phyloP scores from a whole-genome alignment of 2,888 invertebrate genomes.

The Eurytoma californica region DNA sequence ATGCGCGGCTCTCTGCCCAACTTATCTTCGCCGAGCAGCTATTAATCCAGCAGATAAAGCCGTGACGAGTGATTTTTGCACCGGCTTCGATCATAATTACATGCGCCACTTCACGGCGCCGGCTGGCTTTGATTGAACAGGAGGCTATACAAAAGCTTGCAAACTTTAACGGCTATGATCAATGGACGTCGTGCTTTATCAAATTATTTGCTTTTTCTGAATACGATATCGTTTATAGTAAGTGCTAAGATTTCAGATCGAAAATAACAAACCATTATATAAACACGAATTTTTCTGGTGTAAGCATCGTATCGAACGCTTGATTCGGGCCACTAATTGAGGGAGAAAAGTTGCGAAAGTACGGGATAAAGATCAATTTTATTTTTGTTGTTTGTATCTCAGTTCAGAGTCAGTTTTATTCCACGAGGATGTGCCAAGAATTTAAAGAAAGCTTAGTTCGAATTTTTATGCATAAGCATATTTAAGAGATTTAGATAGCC shows the following conservation, averaged over 20 bases:
- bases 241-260: too few relatives aligned
- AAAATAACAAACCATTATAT: too few relatives aligned
- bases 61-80: too few relatives aligned
- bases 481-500: not conserved
- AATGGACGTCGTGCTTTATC: slow-evolving; percentile 33
- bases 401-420: slow-evolving; percentile 2
- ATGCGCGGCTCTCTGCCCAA: too few relatives aligned
- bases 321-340: not conserved
- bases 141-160: not conserved
- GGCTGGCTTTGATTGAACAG: not conserved
- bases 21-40: too few relatives aligned
- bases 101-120: slow-evolving; percentile 10
- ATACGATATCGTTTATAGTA: too few relatives aligned
- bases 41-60: too few relatives aligned
- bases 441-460: not conserved
- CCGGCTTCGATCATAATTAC: not conserved
- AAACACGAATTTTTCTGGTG: too few relatives aligned
- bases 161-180: not conserved
- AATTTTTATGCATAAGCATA: not conserved
- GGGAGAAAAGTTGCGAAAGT: not conserved
- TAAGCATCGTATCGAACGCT: too few relatives aligned
- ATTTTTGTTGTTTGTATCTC: not conserved
- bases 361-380: not conserved
- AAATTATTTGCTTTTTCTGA: too few relatives aligned
- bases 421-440: not conserved